Base-by-base conservation (phyloP, 92 coral and sea anemone species). In the Heliopora coerulea region DNA sequence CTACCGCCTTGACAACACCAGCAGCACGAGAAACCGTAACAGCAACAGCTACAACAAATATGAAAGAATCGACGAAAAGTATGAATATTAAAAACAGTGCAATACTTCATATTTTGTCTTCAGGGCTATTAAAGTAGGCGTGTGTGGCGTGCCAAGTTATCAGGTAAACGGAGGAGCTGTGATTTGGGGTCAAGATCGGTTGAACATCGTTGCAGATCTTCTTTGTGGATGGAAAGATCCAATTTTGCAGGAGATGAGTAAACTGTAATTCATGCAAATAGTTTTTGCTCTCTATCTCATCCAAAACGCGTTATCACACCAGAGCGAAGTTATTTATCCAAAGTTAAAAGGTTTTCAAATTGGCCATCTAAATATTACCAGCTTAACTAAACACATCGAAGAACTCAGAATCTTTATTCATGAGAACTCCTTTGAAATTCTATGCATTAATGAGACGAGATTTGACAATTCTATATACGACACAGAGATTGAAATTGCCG, bases 131-230 rank as follows among this genome's bases (percentile, higher is more conserved):
- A 78, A 69, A n/a, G 86, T 75, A 28, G 97, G 97, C 21, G 79
- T 85, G 18, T 92, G 96, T 81, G 97, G 97, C 34, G 89, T 93
- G 21, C 98, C 98, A 13, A 93, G 98, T 70, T 93, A 93, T 68
- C 98, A 93, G 67, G 98, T 93, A 24, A 88, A 93, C 65, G 87
- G 79, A 49, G 96, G 98, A 28, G 79, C 95, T 0, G 80, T 93
- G 64, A 49, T 93, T 57, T 93, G 98, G 98, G 98, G 98, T 46
- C 98, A 93, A 76, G 98, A 93, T 82, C 85, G 98, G 44, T 89
- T 93, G 37, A 90, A 88, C 41, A 69, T 93, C 37, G 84, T 93
- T 26, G 98, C 95, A 1, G 98, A 93, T 60, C 49, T 87, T 66
- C 62, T 93, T 46, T 93, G 98, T 67, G 98, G 96, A 0, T 93